A percentile compares a stretch with the other conserved stretches of the same genome.
phyloP scores from a whole-genome alignment of 2,797 vertebrate genomes.

The Lagocephalus sceleratus region DNA sequence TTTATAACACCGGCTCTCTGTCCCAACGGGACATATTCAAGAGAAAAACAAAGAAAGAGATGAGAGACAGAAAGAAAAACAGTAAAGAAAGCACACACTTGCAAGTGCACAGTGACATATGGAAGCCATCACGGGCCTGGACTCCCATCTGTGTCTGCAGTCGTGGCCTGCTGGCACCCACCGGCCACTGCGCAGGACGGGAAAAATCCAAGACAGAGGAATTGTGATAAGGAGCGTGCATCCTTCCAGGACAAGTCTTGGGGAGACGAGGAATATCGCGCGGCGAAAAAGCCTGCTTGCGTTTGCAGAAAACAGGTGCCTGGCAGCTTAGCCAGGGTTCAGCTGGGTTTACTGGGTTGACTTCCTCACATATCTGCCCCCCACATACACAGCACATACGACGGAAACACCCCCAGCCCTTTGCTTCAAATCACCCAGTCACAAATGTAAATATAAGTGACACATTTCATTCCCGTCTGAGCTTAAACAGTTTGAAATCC shows the following conservation, averaged over 20 bases:
- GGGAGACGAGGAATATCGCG: slow-evolving; percentile 31
- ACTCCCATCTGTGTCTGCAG: slow-evolving; percentile 73
- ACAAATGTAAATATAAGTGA: slow-evolving; percentile 42
- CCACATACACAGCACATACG: slow-evolving; percentile 32
- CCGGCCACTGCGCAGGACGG: slow-evolving; percentile 63
- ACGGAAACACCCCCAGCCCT: slow-evolving; percentile 16
- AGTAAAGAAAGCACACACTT: slow-evolving; percentile 33
- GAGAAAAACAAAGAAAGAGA: slow-evolving; percentile 63
- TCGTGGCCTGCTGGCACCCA: slow-evolving; percentile 71
- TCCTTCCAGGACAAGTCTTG: slow-evolving; percentile 59
- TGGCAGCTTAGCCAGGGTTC: slow-evolving; percentile 50
- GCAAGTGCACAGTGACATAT: slow-evolving; percentile 70
- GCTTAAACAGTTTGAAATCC: slow-evolving; percentile 42
- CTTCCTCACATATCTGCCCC: slow-evolving; percentile 54
- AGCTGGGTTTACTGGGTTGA: slow-evolving; percentile 46
- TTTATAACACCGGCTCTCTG: slow-evolving; percentile 30
- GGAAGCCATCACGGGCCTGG: slow-evolving; percentile 73
- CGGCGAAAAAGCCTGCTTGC: slow-evolving; percentile 53
- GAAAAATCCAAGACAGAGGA: slow-evolving; percentile 74
- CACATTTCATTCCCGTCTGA: slow-evolving; percentile 27
- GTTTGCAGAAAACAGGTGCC: slow-evolving; percentile 77
- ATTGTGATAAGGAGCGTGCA: slow-evolving; percentile 63
- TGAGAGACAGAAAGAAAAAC: slow-evolving; percentile 70
- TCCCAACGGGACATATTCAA: slow-evolving; percentile 39
- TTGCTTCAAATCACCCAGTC: slow-evolving; percentile 31